These are phyloP conservation scores for Antedon mediterranea DNA, from an alignment of 53 echinoderm and acorn worm genomes.

Conservation along the genomic window DNA sequence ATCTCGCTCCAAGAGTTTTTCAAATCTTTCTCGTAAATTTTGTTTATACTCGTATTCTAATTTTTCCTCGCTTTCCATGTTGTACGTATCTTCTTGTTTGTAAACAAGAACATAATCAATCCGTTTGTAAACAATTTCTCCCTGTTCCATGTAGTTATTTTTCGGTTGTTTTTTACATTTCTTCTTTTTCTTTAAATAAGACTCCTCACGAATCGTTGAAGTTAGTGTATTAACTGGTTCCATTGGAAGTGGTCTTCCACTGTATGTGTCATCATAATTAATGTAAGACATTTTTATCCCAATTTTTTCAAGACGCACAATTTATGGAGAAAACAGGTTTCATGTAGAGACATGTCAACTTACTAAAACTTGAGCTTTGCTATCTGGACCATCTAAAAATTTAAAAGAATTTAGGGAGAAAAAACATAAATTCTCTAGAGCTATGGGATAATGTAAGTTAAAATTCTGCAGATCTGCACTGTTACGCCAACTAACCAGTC, in stretches of 20 bases:
- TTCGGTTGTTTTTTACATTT: slow-evolving; percentile 7
- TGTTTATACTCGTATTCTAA: slow-evolving; percentile 20
- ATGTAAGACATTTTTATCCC: slow-evolving; percentile 15
- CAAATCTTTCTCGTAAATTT: slow-evolving; percentile 40
- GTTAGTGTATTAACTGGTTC: slow-evolving; percentile 7
- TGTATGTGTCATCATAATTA: slow-evolving; percentile 18
- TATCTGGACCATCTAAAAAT: too few species aligned
- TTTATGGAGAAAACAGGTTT: not conserved
- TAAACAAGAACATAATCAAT: slow-evolving; percentile 55
- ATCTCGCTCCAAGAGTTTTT: slow-evolving; percentile 26
- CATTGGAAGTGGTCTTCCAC: slow-evolving; percentile 12
- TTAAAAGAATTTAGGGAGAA: too few species aligned
- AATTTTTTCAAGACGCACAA: too few species aligned
- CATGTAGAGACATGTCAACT: too few species aligned
- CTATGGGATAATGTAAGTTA: too few species aligned
- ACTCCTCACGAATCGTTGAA: slow-evolving; percentile 6
- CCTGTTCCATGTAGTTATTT: not conserved
- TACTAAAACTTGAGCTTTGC: too few species aligned
- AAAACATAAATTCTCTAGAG: too few species aligned
- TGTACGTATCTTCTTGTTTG: slow-evolving; percentile 28
- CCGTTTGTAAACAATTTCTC: slow-evolving; percentile 16
- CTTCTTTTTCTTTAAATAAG: slow-evolving; percentile 6
- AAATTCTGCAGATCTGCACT: too few species aligned
- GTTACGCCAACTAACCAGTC: too few species aligned
- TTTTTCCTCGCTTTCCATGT: slow-evolving; percentile 32